Conservation (phyloP, 35 echinoderm and acorn worm genomes). For the Amphiura filiformis region DNA sequence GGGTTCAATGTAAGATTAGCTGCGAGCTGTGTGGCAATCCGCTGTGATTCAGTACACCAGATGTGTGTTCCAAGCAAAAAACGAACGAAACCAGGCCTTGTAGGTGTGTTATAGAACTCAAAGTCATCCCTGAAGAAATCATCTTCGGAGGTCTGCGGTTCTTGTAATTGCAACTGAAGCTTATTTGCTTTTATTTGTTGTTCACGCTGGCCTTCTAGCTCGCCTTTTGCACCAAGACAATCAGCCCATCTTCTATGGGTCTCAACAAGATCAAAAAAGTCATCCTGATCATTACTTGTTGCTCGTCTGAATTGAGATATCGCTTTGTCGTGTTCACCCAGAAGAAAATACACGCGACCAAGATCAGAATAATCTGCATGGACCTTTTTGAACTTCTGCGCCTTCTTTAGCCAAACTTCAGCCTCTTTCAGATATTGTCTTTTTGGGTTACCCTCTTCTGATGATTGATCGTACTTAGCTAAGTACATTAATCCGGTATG, state of each 20-base stretch:
- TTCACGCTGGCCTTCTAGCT: neutral
- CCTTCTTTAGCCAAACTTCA: conserved; percentile 31
- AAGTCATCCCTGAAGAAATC: conserved; percentile 70
- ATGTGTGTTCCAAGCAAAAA: conserved; percentile 39
- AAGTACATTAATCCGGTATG: conserved; percentile 60
- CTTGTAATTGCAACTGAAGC: neutral
- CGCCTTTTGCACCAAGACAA: conserved; percentile 18
- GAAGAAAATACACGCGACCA: conserved; percentile 55
- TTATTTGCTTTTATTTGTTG: neutral
- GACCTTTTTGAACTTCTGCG: conserved; percentile 39
- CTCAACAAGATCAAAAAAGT: conserved; percentile 63
- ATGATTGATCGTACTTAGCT: conserved; percentile 44
- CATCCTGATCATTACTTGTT: conserved; percentile 54
- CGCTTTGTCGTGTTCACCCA: conserved; percentile 37
- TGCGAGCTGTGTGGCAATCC: neutral
- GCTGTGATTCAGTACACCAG: conserved; percentile 18
- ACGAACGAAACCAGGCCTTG: conserved; percentile 19
- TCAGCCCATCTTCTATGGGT: conserved; percentile 61
- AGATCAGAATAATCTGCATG: conserved; percentile 84
- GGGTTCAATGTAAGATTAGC: too few relatives aligned
- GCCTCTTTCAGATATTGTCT: conserved; percentile 48
- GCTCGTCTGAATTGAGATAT: conserved; percentile 52
- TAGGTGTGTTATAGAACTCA: conserved; percentile 38
- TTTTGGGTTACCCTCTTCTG: too few relatives aligned
- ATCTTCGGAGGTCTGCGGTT: conserved; percentile 17